Evolutionary conservation across 2,113 vertebrate species (phyloP), one percentile per base, ranked within the genome.

Genomic region (Amphiprion percula): DNA sequence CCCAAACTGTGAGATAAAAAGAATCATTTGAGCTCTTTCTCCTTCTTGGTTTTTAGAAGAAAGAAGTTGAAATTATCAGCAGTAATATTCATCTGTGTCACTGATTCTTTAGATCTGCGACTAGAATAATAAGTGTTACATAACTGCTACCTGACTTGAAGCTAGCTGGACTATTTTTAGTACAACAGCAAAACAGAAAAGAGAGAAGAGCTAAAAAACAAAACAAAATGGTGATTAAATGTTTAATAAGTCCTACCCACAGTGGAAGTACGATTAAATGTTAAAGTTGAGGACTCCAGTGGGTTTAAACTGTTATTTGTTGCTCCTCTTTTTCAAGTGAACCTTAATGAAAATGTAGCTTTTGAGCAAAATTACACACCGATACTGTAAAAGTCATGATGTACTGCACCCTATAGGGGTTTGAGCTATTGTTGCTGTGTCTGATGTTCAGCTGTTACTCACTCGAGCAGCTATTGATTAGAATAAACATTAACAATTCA

Each of bases 161-260:
- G 54, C 65, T 56, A 41, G 47, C 33, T 30, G 52, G 44, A 21
- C 52, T 61, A 75, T 83, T 37, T 85, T 83, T 76, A 79, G 60
- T 14, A 1, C 52, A n/a, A 0, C 61, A 52, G 41, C 55, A 71
- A 56, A 68, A 54, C 28, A 59, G 58, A 53, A 52, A 4, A 6
- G 10, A 23, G 39, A 59, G 14, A 30, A 37, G 23, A 19, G 52
- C 39, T 61, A 9, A 39, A 55, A 62, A 21, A 21, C 21, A 21
- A 26, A 71, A 62, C 39, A 74, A 50, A 76, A 49, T 23, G 33
- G 24, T 33, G 33, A 21, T 39, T 89, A 53, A 86, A 88, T 90
- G 33, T 74, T 88, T 87, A 16, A 87, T 76, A 73, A 39, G 61
- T 50, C 33, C 47, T 24, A 39, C 46, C 16, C 28, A 55, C 0